Percentiles rank a stretch among this genome's conserved stretches.
These are phyloP conservation scores for Stigmatopora nigra DNA, from an alignment of 2,113 vertebrate genomes.

Conservation along the genomic window DNA sequence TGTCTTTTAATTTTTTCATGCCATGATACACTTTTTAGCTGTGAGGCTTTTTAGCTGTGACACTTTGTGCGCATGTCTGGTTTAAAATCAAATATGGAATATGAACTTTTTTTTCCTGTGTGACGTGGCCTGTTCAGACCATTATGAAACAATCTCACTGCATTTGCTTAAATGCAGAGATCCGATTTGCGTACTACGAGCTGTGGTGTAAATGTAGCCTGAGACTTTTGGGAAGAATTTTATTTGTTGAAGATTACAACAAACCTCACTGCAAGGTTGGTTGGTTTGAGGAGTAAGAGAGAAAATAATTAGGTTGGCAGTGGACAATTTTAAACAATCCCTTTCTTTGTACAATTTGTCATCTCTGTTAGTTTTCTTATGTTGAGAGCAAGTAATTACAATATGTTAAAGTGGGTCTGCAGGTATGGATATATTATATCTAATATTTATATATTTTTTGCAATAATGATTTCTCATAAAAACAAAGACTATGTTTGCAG, in stretches of 20 bases:
- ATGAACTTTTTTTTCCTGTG: too few species aligned
- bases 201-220: too few species aligned
- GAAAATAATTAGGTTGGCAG: slow-evolving; percentile 15
- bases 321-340: slow-evolving; percentile 51
- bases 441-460: not conserved
- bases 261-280: slow-evolving; percentile 13
- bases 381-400: not conserved
- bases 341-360: slow-evolving; percentile 29
- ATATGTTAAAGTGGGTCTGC: not conserved
- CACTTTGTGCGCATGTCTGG: too few species aligned
- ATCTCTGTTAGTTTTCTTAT: slow-evolving; percentile 21
- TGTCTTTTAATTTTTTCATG: too few species aligned
- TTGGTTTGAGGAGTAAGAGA: slow-evolving; percentile 3
- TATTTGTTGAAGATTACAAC: slow-evolving; percentile 9
- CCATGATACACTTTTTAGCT: too few species aligned
- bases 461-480: not conserved
- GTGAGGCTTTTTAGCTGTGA: too few species aligned
- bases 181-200: too few species aligned
- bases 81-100: too few species aligned
- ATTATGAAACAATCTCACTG: too few species aligned
- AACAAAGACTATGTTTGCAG: too few species aligned
- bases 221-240: slow-evolving; percentile 9
- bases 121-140: too few species aligned
- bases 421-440: not conserved
- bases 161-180: too few species aligned